Percentiles rank a stretch among this genome's conserved stretches.
phyloP scores from a whole-genome alignment of 1,140 invertebrate genomes.

The Pseudachorutes palmiensis region DNA sequence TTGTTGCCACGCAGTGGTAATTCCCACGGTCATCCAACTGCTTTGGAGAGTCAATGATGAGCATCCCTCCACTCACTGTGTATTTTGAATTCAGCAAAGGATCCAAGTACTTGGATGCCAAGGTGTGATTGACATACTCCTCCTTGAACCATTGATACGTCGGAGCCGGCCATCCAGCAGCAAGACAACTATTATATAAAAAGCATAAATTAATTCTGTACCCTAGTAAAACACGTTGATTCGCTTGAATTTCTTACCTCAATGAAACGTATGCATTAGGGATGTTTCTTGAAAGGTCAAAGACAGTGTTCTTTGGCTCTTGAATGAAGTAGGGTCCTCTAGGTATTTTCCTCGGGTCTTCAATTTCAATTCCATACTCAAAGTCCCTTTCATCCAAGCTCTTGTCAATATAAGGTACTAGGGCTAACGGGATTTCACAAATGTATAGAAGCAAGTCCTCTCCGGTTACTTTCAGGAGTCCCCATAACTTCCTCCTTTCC shows the following conservation, averaged over 20 bases:
- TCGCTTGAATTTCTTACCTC: slow-evolving; percentile 22
- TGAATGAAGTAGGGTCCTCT: slow-evolving; percentile 78
- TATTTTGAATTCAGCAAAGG: slow-evolving; percentile 63
- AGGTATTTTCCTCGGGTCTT: slow-evolving; percentile 69
- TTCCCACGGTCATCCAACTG: slow-evolving; percentile 69
- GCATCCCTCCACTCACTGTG: slow-evolving; percentile 79
- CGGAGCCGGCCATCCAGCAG: slow-evolving; percentile 79
- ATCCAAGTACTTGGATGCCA: slow-evolving; percentile 63
- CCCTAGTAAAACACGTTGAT: background rate
- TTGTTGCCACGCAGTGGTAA: slow-evolving; percentile 85
- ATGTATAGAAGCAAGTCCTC: slow-evolving; percentile 70
- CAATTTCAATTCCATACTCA: slow-evolving; percentile 68
- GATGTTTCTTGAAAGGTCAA: slow-evolving; percentile 65
- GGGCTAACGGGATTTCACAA: slow-evolving; percentile 68
- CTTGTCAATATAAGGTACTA: slow-evolving; percentile 57
- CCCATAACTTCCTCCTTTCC: slow-evolving; percentile 65
- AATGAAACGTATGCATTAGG: slow-evolving; percentile 39
- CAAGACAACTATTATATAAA: slow-evolving; percentile 56
- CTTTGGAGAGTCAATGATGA: slow-evolving; percentile 81
- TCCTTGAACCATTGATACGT: slow-evolving; percentile 87
- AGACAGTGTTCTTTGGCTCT: slow-evolving; percentile 71
- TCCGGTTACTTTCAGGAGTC: slow-evolving; percentile 67
- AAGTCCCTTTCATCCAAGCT: slow-evolving; percentile 55
- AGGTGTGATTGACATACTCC: slow-evolving; percentile 67
- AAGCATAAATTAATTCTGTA: background rate